Base-by-base conservation (phyloP, 2,888 invertebrate species). In the Drosophila prostipennis region DNA sequence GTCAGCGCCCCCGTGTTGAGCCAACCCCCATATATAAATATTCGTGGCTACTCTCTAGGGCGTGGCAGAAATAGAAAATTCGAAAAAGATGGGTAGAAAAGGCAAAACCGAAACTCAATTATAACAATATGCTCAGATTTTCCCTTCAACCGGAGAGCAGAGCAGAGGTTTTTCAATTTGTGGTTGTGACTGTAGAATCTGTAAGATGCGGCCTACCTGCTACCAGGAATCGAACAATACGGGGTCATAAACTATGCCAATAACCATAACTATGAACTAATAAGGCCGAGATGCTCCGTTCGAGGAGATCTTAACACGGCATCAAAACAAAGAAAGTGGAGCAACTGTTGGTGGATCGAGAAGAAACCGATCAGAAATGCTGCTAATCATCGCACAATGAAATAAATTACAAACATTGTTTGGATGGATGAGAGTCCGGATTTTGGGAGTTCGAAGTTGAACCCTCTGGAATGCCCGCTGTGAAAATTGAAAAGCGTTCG, bases 81-180 rank as follows among this genome's bases (percentile, higher is more conserved):
- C n/a, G 6, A 26, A 75, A 75, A 36, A 46, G 19, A 49, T 26
- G 48, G 26, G 23, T 16, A 34, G 14, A 11, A 29, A 2, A 29
- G 29, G 29, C 29, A 43, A 49, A 42, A 19, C 43, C 54, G 81
- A 91, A 91, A 91, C 91, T 91, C 91, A 91, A 91, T 91, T 91
- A 91, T 91, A 90, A 89, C 91, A 91, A 91, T 91, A 91, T 91
- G 91, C 91, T 91, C 89, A 80, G 86, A 91, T 91, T 91, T 91
- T 88, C 67, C 37, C 45, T 45, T 26, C 49, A 34, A 46, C 48
- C 53, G 49, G 16, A 39, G n/a, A 46, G 46, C 53, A 46, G 16
- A 39, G n/a, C 48, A 46, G 32, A 43, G 36, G 42, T 58, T 52
- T 46, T 40, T 57, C 45, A 60, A 43, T 64, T 59, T 64, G 63